These are phyloP conservation scores for Palythoa grandiflora DNA, from an alignment of 92 coral and sea anemone species.

Conservation along the genomic window DNA sequence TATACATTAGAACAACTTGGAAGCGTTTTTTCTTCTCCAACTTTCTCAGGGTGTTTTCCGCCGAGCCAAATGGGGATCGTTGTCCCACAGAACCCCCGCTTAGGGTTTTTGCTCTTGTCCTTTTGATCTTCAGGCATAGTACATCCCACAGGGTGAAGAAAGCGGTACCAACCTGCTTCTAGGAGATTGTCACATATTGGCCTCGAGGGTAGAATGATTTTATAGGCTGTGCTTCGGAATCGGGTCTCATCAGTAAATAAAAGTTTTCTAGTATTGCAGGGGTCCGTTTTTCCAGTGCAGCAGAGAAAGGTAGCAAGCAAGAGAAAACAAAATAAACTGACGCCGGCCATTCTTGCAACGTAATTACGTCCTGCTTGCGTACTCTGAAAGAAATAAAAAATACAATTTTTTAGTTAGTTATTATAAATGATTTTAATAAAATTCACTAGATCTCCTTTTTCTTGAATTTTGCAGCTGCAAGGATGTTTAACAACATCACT, in stretches of 20 bases:
- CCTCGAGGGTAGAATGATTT: neutral
- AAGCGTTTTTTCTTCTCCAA: conserved; percentile 10
- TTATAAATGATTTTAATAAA: no score
- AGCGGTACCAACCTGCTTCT: conserved; percentile 27
- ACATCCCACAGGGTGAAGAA: conserved; percentile 16
- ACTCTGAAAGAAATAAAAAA: no score
- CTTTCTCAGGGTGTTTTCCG: conserved; percentile 20
- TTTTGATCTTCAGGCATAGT: conserved; percentile 25
- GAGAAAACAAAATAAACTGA: neutral
- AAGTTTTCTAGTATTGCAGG: neutral
- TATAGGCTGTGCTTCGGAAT: conserved; percentile 38
- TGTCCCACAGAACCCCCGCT: conserved; percentile 16
- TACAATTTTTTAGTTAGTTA: no score
- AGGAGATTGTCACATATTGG: conserved; percentile 29
- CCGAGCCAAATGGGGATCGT: conserved; percentile 21
- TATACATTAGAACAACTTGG: neutral
- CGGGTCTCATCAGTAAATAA: neutral
- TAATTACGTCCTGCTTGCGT: neutral
- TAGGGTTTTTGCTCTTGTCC: conserved; percentile 7
- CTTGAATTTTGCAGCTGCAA: no score
- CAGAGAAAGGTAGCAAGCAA: neutral
- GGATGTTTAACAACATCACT: no score
- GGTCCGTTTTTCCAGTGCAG: conserved; percentile 5
- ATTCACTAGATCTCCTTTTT: no score
- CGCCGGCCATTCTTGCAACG: neutral